phyloP scores from a whole-genome alignment of 2,797 vertebrate genomes.

The Bradypodion ventrale region DNA sequence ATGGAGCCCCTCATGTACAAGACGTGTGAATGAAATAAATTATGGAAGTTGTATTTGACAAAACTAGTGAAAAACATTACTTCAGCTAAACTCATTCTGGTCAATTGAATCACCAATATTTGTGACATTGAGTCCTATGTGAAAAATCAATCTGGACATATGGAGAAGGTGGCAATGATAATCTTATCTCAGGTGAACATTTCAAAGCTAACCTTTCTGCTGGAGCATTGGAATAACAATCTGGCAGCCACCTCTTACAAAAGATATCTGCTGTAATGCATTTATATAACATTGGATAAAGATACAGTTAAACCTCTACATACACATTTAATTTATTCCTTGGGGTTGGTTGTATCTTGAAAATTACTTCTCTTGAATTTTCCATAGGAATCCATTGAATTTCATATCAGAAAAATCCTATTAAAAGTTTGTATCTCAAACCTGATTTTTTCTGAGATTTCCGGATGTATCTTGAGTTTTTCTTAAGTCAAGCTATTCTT shows the following conservation, averaged over 20 bases:
- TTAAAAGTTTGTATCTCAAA: too few species aligned
- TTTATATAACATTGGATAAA: background rate
- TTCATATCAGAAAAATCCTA: too few species aligned
- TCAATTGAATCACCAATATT: background rate
- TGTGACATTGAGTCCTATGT: background rate
- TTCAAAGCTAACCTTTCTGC: background rate
- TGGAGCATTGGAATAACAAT: background rate
- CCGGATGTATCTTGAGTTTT: too few species aligned
- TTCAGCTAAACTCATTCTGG: background rate
- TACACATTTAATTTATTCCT: too few species aligned
- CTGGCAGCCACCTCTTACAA: background rate
- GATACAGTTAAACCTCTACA: too few species aligned
- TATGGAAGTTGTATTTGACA: background rate
- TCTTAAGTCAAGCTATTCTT: too few species aligned
- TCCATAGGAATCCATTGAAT: too few species aligned
- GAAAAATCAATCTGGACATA: too few species aligned
- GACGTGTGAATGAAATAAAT: background rate
- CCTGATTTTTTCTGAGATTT: too few species aligned
- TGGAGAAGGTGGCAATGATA: too few species aligned
- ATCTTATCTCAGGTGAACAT: background rate
- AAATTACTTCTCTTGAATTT: too few species aligned
- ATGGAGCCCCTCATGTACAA: background rate
- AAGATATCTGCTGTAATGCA: background rate
- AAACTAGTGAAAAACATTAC: background rate
- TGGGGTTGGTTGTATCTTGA: too few species aligned